Evolutionary conservation across 2,888 invertebrate genomes (phyloP).

Genomic region (Phorcus lineatus): DNA sequence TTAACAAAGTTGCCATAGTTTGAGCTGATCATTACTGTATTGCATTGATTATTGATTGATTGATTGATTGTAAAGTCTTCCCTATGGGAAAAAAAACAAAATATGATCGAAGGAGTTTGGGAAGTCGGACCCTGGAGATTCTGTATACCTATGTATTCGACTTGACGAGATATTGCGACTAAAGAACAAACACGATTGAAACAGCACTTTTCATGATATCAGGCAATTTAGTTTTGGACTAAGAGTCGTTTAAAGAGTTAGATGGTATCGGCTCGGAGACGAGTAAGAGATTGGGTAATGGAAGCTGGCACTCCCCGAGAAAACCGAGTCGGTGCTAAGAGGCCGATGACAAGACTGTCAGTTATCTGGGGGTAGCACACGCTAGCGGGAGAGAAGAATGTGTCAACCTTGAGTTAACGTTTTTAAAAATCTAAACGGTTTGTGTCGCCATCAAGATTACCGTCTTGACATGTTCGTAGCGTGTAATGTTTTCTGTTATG

Average conservation of each 20-base stretch:
- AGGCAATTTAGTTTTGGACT: background rate
- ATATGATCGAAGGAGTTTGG: too few species aligned
- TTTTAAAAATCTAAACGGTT: conserved; percentile 1
- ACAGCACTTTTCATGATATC: too few species aligned
- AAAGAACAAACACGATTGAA: too few species aligned
- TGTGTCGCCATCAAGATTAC: conserved; percentile 12
- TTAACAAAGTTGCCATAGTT: too few species aligned
- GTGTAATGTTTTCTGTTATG: conserved; percentile 10
- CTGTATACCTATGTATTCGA: too few species aligned
- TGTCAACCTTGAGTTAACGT: conserved; percentile 12
- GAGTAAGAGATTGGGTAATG: conserved; percentile 4
- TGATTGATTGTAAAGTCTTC: too few species aligned
- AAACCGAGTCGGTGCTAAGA: background rate
- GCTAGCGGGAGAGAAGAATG: background rate
- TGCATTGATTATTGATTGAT: too few species aligned
- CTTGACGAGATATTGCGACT: too few species aligned
- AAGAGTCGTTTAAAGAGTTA: conserved; percentile 7
- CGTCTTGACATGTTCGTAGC: background rate
- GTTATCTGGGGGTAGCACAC: background rate
- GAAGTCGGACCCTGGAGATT: too few species aligned
- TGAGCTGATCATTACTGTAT: too few species aligned
- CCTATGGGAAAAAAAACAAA: too few species aligned
- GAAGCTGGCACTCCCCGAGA: conserved; percentile 3
- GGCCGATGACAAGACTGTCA: background rate
- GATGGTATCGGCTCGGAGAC: background rate